Evolutionary conservation across 2,888 invertebrate genomes (phyloP), one percentile per base, ranked within the genome.

Genomic region (Malacosoma neustria): DNA sequence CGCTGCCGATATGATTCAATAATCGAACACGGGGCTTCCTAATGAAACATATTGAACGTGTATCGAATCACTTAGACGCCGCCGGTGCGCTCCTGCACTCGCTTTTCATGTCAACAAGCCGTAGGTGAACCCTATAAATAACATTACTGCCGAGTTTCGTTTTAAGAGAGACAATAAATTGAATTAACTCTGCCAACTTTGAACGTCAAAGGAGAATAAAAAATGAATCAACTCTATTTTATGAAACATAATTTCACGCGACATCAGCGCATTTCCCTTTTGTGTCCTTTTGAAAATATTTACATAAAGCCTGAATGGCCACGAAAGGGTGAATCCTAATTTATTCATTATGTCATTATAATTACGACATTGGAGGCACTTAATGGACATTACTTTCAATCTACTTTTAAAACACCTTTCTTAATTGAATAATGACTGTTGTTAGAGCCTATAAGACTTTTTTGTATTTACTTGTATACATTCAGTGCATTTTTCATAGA

Each of bases 1-100:
- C 63, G 61, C 67, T 62, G 67, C 59, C 67, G 67, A 71, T 76
- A 71, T 85, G 77, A 85, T 85, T 82, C 75, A 85, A 85, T 85
- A 79, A 85, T 69, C 76, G 71, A 69, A 63, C 72, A 62, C 70
- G 70, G 73, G 53, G 62, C 70, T 72, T 61, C 71, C 69, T 85
- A 84, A 85, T 84, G 82, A 85, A 84, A 84, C 82, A 81, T 84
- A 84, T 84, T 82, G 84, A 81, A 80, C 75, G 72, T 79, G 79
- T 84, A 84, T 85, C 77, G 81, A 81, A 79, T 80, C 84, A 85
- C 84, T 85, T 85, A 85, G 79, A 64, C 66, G 52, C n/a, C 54
- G 54, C 61, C 61, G 66, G 66, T 75, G 75, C 74, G 77, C 74
- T 73, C 57, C 71, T 77, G 77, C 76, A 77, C 71, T 75, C 72